Evolutionary conservation across 2,888 invertebrate species (phyloP).

Genomic region (Tenthredo mesomela): DNA sequence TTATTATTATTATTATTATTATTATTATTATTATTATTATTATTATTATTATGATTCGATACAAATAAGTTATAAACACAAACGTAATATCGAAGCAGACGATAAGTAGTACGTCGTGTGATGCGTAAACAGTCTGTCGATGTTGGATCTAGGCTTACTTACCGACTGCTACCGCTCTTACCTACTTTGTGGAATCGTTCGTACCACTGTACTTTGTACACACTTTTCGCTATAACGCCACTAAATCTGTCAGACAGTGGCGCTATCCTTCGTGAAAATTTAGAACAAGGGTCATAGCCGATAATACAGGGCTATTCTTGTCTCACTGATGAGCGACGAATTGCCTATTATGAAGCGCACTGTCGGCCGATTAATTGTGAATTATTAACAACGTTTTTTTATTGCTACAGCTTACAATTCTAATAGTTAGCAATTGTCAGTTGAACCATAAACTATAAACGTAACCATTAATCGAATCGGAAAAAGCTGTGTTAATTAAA

Average conservation of each 20-base stretch:
- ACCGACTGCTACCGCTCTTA: neutral
- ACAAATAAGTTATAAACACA: neutral
- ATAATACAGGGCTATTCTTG: neutral
- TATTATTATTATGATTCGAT: no score
- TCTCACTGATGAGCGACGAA: neutral
- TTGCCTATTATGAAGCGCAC: neutral
- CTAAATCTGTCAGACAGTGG: neutral
- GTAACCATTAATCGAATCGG: neutral
- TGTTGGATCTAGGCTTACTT: neutral
- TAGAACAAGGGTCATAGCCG: neutral
- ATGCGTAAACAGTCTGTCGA: neutral
- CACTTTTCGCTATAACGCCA: neutral
- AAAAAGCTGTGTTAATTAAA: neutral
- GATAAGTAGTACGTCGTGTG: neutral
- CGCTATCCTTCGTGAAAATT: neutral
- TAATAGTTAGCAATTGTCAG: neutral
- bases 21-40: no score
- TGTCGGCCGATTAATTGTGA: neutral
- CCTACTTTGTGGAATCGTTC: neutral
- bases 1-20: no score
- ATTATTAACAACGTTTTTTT: neutral
- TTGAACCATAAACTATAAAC: neutral
- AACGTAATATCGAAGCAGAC: neutral
- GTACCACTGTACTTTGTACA: neutral
- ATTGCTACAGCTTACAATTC: neutral